phyloP scores from a whole-genome alignment of 2,888 invertebrate genomes.

The Mystacides longicornis region DNA sequence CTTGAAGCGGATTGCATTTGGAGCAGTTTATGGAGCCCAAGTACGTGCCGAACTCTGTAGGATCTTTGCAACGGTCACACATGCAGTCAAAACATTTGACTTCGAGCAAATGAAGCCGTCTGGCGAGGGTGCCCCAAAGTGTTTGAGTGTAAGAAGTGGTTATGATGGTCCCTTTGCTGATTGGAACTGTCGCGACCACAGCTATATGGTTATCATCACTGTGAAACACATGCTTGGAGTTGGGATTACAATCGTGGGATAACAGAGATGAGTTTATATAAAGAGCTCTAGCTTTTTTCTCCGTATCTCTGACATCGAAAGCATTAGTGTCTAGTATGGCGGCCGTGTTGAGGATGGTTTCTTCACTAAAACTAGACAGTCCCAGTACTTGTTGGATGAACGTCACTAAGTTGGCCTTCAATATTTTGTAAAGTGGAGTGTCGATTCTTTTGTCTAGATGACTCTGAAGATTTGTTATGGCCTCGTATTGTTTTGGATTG shows the following conservation, averaged over 20 bases:
- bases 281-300: slow-evolving; percentile 52
- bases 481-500: slow-evolving; percentile 48
- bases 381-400: slow-evolving; percentile 53
- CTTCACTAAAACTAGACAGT: slow-evolving; percentile 45
- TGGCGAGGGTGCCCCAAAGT: slow-evolving; percentile 59
- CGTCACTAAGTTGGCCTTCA: slow-evolving; percentile 55
- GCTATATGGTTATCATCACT: slow-evolving; percentile 54
- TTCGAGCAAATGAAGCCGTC: slow-evolving; percentile 53
- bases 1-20: slow-evolving; percentile 49
- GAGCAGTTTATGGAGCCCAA: slow-evolving; percentile 58
- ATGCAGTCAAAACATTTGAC: slow-evolving; percentile 63
- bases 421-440: slow-evolving; percentile 52
- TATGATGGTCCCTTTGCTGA: slow-evolving; percentile 59
- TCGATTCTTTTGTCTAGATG: slow-evolving; percentile 55
- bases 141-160: slow-evolving; percentile 65
- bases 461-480: slow-evolving; percentile 48
- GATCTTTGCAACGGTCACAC: slow-evolving; percentile 61
- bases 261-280: slow-evolving; percentile 62
- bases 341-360: slow-evolving; percentile 52
- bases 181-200: slow-evolving; percentile 56
- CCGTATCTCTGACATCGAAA: slow-evolving; percentile 55
- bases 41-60: slow-evolving; percentile 59
- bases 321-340: slow-evolving; percentile 68
- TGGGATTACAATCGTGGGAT: slow-evolving; percentile 65
- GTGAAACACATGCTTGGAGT: slow-evolving; percentile 59